These are phyloP conservation scores for Sesia bembeciformis DNA, from an alignment of 2,888 invertebrate genomes.

Conservation along the genomic window DNA sequence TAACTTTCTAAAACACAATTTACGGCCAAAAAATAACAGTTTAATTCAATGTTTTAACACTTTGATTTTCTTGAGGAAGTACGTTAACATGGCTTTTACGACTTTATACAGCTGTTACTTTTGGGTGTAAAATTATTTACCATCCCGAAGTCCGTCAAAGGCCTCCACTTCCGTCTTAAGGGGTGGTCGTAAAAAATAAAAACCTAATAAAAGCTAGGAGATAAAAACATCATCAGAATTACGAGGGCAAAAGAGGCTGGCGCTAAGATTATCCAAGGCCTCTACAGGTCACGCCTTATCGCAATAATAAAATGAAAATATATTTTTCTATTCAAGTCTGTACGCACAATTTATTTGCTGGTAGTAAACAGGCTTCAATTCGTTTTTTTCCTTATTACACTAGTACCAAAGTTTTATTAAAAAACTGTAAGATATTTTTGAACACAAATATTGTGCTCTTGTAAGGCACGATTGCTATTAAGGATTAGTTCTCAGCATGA, in stretches of 20 bases:
- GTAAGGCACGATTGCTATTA: no score
- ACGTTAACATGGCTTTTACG: constrained; percentile 8
- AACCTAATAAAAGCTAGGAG: constrained; percentile 39
- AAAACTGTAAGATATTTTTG: no score
- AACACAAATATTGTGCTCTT: no score
- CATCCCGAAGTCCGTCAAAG: constrained; percentile 21
- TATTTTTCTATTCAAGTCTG: constrained; percentile 6
- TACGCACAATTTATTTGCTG: no score
- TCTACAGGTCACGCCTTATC: constrained; percentile 31
- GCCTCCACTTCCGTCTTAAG: constrained; percentile 14
- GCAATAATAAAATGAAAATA: constrained; percentile 20
- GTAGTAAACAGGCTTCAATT: no score
- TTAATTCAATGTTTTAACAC: background rate
- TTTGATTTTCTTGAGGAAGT: background rate
- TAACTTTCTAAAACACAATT: no score
- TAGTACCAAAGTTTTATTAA: no score
- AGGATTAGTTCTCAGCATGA: no score
- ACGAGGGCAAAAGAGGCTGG: constrained; percentile 25
- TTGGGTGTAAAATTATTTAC: constrained; percentile 21
- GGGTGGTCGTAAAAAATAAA: constrained; percentile 42
- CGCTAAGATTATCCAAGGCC: constrained; percentile 30
- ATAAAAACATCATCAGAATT: constrained; percentile 56
- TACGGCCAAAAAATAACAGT: no score
- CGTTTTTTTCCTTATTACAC: no score
- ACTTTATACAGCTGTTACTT: constrained; percentile 17